A percentile compares a stretch with the other conserved stretches of the same genome.
Conservation (phyloP, 1,140 invertebrate species). For the Drosophila miranda region DNA sequence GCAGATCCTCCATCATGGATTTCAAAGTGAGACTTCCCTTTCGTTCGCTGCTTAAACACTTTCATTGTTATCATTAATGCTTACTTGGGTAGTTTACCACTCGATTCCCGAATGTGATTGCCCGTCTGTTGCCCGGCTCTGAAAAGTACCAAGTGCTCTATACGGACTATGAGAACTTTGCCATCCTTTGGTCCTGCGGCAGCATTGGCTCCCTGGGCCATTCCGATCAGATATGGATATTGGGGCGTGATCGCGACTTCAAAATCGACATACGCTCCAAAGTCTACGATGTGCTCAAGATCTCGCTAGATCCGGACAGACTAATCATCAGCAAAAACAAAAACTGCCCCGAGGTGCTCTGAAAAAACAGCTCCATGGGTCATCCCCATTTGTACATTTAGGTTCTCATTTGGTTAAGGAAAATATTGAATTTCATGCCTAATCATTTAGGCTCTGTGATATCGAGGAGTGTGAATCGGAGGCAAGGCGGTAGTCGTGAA, state of each 20-base stretch:
- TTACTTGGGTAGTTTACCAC: constrained; percentile 84
- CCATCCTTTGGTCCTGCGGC: constrained; percentile 88
- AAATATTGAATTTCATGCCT: constrained; percentile 51
- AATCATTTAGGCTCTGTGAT: constrained; percentile 71
- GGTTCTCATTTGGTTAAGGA: constrained; percentile 56
- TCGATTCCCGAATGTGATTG: constrained; percentile 85
- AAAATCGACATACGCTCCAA: constrained; percentile 84
- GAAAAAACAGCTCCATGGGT: constrained; percentile 7
- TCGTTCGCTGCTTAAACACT: too few species aligned
- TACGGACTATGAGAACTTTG: constrained; percentile 88
- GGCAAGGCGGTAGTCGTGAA: constrained; percentile 13
- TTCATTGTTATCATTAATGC: background rate
- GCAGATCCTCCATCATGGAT: constrained; percentile 81
- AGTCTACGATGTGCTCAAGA: constrained; percentile 85
- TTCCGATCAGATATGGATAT: constrained; percentile 86
- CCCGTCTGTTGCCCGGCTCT: constrained; percentile 86
- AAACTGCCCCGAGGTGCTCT: constrained; percentile 84
- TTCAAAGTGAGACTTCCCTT: constrained; percentile 65
- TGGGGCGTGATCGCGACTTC: constrained; percentile 85
- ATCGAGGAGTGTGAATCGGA: constrained; percentile 51
- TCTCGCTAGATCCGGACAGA: constrained; percentile 85
- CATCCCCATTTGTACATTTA: constrained; percentile 40
- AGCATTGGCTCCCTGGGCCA: constrained; percentile 83
- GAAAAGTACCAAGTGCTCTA: constrained; percentile 87
- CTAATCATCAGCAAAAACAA: constrained; percentile 86